phyloP scores from a whole-genome alignment of 2,113 vertebrate genomes.

The Ifrita kowaldi region DNA sequence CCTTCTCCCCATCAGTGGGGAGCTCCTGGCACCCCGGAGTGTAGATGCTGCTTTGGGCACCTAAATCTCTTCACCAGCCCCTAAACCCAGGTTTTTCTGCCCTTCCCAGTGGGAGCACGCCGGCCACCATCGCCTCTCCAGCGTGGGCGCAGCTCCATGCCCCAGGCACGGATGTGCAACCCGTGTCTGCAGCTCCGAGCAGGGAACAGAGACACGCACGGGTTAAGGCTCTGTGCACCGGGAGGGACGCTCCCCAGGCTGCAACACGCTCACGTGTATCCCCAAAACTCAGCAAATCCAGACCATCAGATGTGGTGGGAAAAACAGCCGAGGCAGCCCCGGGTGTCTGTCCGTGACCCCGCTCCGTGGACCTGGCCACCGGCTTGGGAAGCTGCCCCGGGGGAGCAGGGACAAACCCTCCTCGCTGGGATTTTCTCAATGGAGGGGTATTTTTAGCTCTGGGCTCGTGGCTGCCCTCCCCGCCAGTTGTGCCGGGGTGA shows the following conservation, averaged over 20 bases:
- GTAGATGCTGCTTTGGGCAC: too few species aligned
- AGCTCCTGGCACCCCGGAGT: accelerated
- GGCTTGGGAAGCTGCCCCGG: neutral
- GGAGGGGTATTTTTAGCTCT: slow-evolving; percentile 11
- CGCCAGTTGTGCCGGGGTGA: neutral
- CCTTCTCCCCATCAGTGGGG: neutral
- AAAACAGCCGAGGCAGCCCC: neutral
- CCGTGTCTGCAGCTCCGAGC: neutral
- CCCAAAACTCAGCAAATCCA: neutral
- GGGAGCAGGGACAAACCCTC: neutral
- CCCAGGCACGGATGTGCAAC: neutral
- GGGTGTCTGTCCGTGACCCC: accelerated
- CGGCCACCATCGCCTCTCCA: accelerated
- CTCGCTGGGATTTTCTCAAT: neutral
- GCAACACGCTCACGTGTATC: neutral
- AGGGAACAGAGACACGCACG: too few species aligned
- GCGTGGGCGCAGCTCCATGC: accelerated
- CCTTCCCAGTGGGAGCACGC: neutral
- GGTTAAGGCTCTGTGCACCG: neutral
- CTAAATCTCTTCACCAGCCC: accelerated
- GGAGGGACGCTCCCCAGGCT: too few species aligned
- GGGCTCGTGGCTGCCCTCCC: neutral
- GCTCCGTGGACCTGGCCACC: accelerated
- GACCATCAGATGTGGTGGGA: accelerated
- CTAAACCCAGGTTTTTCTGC: neutral